Percentiles rank a stretch among this genome's conserved stretches.
These are phyloP conservation scores for Sitta europaea DNA, from an alignment of 2,113 vertebrate genomes.

Conservation along the genomic window DNA sequence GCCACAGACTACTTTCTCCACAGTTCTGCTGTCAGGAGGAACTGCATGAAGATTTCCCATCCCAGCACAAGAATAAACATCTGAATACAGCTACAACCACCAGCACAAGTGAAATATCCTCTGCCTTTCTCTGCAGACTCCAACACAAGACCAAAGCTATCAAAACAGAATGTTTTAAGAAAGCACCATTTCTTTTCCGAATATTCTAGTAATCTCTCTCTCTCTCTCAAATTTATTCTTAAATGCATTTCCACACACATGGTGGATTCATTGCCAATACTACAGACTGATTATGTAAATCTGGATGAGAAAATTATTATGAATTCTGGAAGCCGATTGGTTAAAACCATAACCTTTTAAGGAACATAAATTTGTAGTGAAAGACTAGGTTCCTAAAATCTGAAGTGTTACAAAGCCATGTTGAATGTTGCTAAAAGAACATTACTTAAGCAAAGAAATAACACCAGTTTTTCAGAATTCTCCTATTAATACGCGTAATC, in stretches of 20 bases:
- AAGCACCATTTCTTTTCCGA: neutral
- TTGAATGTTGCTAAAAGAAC: neutral
- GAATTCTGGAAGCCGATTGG: neutral
- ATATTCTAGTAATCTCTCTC: neutral
- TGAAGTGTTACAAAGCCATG: neutral
- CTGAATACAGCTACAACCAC: neutral
- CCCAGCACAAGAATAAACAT: neutral
- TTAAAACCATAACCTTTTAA: neutral
- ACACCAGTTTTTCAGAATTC: neutral
- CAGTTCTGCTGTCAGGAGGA: neutral
- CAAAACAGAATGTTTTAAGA: neutral
- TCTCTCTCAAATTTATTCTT: neutral
- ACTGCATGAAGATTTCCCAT: neutral
- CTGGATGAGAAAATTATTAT: neutral
- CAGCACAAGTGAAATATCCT: neutral
- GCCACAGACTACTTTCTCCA: neutral
- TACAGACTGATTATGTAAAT: neutral
- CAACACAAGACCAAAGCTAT: neutral
- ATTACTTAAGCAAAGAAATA: neutral
- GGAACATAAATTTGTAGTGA: fast-evolving
- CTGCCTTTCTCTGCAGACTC: neutral
- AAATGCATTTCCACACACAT: neutral
- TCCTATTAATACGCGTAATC: neutral
- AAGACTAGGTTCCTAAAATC: neutral
- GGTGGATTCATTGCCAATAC: neutral